Base-by-base conservation (phyloP, 2,797 vertebrate species). In the Pseudochirops corinnae region DNA sequence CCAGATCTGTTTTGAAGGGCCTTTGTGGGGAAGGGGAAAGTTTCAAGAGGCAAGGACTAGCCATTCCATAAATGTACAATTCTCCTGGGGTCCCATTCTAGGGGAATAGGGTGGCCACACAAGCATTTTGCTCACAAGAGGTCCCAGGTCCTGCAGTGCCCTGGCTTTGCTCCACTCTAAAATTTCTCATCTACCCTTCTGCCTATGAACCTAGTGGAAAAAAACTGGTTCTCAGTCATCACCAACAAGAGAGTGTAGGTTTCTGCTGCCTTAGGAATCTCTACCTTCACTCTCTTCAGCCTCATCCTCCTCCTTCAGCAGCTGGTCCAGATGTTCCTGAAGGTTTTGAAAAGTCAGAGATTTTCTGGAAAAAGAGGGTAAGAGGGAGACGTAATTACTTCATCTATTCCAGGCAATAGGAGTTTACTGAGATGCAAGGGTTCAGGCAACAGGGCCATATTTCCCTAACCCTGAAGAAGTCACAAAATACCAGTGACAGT, bases 261-360 rank as follows among this genome's bases (percentile, higher is more conserved):
- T 58, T 26, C 60, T 58, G 87, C 26, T 9, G 29, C 87, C 31
- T 82, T 21, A 92, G 93, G 53, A 50, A 39, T 6, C 97, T 97
- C 56, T 98, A 99, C 99, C 99, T 98, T 96, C 98, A 94, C 95
- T 98, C 0, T 99, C 99, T 95, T 99, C 99, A 0, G 98, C 97
- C 62, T 98, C 92, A 10, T 97, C 91, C 91, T 99, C 99, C 90
- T 99, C 99, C 46, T 98, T 98, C 60, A 99, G 97, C 94, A 99
- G 98, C 29, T 97, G 98, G 96, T 99, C 99, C 98, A 99, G 98
- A 96, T 99, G 99, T 94, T 99, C 98, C 46, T 98, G 98, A 0
- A 99, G 98, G 91, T 99, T 99, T 98, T 99, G 99, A 98, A 99
- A 99, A 28, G 99, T 99, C 94, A 99, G 98, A 60, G 98, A 98